Evolutionary conservation across 2,888 invertebrate species (phyloP).

Genomic region (Pterobdella sp.): DNA sequence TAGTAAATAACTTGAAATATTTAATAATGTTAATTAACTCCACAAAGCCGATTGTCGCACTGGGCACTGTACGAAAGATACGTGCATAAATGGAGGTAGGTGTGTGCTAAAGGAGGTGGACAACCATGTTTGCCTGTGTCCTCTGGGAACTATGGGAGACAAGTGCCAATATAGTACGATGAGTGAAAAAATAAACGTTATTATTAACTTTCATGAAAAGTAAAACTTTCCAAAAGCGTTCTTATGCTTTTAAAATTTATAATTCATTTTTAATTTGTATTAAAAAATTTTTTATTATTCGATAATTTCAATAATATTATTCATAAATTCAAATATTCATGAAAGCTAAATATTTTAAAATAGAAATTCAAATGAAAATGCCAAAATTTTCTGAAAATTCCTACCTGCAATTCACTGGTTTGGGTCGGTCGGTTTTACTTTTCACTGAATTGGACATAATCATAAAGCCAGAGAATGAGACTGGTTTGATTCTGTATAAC

Average conservation of each 20-base stretch:
- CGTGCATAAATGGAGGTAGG: slow-evolving; percentile 83
- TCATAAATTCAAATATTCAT: too few relatives aligned
- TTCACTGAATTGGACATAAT: slow-evolving; percentile 83
- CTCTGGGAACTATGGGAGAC: slow-evolving; percentile 81
- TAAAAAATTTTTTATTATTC: too few relatives aligned
- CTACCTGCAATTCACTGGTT: slow-evolving; percentile 74
- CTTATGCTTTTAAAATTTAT: too few relatives aligned
- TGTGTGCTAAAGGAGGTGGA: slow-evolving; percentile 60
- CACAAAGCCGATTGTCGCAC: slow-evolving; percentile 77
- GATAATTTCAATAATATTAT: too few relatives aligned
- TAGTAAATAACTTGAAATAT: too few relatives aligned
- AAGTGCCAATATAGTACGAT: slow-evolving; percentile 75
- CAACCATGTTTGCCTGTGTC: slow-evolving; percentile 66
- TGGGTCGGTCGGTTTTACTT: slow-evolving; percentile 74
- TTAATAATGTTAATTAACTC: too few relatives aligned
- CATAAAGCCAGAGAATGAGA: slow-evolving; percentile 64
- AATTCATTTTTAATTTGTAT: background rate
- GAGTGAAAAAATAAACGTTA: too few relatives aligned
- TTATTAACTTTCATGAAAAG: too few relatives aligned
- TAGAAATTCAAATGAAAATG: slow-evolving; percentile 54
- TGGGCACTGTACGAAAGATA: slow-evolving; percentile 69
- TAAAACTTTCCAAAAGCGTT: too few relatives aligned
- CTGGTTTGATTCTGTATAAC: slow-evolving; percentile 69
- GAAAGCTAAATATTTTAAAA: background rate
- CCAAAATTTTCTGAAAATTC: slow-evolving; percentile 90